These are phyloP conservation scores for Patella caerulea DNA, from an alignment of 2,888 invertebrate species.

Conservation along the genomic window DNA sequence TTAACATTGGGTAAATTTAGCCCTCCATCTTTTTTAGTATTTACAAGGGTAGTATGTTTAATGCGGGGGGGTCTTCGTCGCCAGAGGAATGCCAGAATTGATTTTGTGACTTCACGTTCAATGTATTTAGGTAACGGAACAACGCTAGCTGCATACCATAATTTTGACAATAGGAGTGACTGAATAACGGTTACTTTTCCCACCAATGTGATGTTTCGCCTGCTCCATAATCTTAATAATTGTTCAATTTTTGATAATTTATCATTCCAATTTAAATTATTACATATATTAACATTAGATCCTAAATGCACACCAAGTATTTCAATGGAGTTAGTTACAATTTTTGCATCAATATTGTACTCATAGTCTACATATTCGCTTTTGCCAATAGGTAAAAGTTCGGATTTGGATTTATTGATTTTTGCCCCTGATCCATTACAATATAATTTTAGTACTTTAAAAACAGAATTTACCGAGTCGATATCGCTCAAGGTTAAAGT, in stretches of 20 bases:
- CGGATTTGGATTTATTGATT: background rate
- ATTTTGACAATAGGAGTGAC: background rate
- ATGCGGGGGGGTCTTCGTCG: background rate
- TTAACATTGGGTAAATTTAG: no score
- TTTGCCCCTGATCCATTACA: background rate
- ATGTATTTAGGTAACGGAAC: background rate
- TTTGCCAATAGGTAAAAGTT: background rate
- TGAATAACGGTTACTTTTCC: background rate
- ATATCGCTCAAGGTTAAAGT: background rate
- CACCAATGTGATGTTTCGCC: background rate
- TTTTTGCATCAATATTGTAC: background rate
- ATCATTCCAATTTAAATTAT: background rate
- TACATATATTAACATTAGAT: background rate
- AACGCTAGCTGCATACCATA: background rate
- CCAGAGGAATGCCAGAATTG: background rate
- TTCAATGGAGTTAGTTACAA: background rate
- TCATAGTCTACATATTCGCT: background rate
- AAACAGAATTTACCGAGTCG: background rate
- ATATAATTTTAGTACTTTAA: background rate
- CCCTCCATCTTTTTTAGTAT: background rate
- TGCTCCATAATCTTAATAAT: background rate
- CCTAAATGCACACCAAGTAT: background rate
- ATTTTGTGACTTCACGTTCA: background rate
- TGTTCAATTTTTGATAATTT: background rate
- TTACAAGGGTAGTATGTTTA: background rate